Conservation (phyloP, 2,888 invertebrate genomes). For the Nemoura dubitans region DNA sequence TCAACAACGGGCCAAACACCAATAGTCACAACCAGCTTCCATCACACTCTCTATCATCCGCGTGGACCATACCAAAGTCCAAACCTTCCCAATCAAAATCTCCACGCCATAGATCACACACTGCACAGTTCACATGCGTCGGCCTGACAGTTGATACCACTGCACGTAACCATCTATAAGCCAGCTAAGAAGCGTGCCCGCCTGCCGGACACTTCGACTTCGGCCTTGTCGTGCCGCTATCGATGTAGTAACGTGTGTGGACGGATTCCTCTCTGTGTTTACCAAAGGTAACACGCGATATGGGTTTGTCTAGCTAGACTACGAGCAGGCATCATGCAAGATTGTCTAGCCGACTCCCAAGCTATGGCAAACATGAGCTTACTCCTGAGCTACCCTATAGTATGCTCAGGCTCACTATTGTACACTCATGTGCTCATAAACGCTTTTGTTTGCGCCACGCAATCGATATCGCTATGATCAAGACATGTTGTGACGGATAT, state of each 20-base stretch:
- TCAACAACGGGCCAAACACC: too few species aligned
- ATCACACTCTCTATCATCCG: too few species aligned
- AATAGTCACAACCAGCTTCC: too few species aligned
- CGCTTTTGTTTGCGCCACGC: not conserved
- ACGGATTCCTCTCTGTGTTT: slow-evolving; percentile 2
- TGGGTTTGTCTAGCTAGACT: not conserved
- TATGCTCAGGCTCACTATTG: not conserved
- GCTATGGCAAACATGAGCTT: not conserved
- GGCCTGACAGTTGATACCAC: not conserved
- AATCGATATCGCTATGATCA: not conserved
- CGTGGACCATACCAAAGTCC: too few species aligned
- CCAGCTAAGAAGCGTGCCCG: not conserved
- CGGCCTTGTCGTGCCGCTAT: not conserved
- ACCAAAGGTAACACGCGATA: not conserved
- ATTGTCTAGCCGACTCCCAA: not conserved
- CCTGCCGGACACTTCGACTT: not conserved
- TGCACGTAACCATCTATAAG: not conserved
- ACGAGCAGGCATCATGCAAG: not conserved
- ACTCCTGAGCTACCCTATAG: too few species aligned
- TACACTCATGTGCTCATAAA: not conserved
- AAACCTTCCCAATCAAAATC: too few species aligned
- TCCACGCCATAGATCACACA: too few species aligned
- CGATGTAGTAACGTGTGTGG: not conserved
- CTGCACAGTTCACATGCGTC: not conserved
- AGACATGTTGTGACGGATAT: not conserved